Base-by-base conservation (phyloP, 2,888 invertebrate species). In the Blastobasis adustella region DNA sequence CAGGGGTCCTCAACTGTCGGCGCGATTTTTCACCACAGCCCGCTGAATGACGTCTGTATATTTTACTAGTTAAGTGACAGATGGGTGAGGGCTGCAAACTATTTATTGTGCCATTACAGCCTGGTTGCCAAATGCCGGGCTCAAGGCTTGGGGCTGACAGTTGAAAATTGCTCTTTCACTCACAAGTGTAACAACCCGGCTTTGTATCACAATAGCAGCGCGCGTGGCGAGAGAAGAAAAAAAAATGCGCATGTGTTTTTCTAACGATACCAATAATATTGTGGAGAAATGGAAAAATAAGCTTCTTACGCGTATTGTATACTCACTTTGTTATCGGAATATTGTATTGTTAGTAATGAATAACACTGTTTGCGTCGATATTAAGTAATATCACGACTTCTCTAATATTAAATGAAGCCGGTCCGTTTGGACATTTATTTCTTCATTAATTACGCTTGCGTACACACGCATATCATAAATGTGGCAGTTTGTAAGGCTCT, bases 51-150 rank as follows among this genome's bases (percentile, higher is more conserved):
- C 83, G 81, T 80, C 83, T 85, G 87, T 88, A 85, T 87, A 87
- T 84, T 86, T 84, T 87, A 82, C 81, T 86, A 82, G 83, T 84
- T 80, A 84, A 83, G 80, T 86, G 87, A 87, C 87, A 88, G 87
- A 87, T 88, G 87, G 78, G 80, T 73, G 67, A 76, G 82, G 85
- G 86, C 76, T 82, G 82, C 73, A 67, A 84, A 86, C 86, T 87
- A 86, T 84, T 83, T 83, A 84, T 86, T 85, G 85, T 82, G 71
- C 82, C 77, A 86, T 87, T 86, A 86, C 78, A 71, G 75, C 67
- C 75, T 64, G 79, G 77, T 79, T 78, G 80, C 73, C 79, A 82
- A 85, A 82, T 76, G 81, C 76, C 71, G 59, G 59, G 63, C 62
- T 53, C 58, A 62, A 64, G 62, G 75, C 67, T 75, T 77, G 82